Evolutionary conservation across 37 sponge, comb jelly and placozoan species (phyloP).

Genomic region (Axinella damicornis): DNA sequence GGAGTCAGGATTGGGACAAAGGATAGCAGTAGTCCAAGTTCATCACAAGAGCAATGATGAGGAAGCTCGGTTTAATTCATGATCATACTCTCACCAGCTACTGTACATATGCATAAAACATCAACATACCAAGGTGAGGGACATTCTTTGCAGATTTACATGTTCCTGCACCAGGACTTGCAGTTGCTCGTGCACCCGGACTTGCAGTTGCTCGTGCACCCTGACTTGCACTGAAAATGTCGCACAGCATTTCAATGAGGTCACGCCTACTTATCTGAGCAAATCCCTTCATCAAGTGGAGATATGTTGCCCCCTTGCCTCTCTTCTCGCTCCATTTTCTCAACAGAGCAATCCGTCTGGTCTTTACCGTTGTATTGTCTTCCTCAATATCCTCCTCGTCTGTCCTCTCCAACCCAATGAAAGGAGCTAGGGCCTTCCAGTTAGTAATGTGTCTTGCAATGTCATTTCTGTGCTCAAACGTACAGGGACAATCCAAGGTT

Average conservation of each 20-base stretch:
- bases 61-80: too few species aligned
- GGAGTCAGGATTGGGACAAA: too few species aligned
- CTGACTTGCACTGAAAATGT: background rate
- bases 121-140: too few species aligned
- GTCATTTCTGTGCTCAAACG: background rate
- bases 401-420: background rate
- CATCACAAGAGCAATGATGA: too few species aligned
- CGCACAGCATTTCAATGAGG: background rate
- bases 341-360: background rate
- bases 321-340: background rate
- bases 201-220: too few species aligned
- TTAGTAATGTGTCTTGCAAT: background rate
- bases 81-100: too few species aligned
- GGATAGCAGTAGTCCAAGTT: too few species aligned
- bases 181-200: too few species aligned
- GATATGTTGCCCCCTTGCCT: background rate
- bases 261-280: background rate
- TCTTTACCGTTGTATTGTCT: background rate
- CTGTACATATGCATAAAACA: too few species aligned
- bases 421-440: background rate
- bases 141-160: too few species aligned
- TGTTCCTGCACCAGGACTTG: too few species aligned
- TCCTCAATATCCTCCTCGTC: background rate
- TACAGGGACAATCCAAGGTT: background rate
- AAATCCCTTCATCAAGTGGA: background rate